Evolutionary conservation across 2,888 invertebrate genomes (phyloP), one percentile per base, ranked within the genome.

Genomic region (Epiblema foenella): DNA sequence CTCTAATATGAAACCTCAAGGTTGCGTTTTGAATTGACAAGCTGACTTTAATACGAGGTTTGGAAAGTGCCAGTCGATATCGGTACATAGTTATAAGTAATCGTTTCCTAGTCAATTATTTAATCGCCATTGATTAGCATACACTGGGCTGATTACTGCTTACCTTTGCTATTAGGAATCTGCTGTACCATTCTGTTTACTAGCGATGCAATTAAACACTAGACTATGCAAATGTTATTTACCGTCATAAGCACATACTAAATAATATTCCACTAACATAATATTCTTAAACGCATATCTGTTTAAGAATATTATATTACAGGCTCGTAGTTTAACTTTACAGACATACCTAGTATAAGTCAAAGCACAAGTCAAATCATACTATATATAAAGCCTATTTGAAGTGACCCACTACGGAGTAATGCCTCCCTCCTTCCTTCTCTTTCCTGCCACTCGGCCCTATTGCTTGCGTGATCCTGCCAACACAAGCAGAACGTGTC

Each of bases 101-200:
- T 68, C 58, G 68, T 63, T 72, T 72, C 72, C 72, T 68, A 68
- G 63, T 64, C 52, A 63, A 58, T 64, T 72, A 72, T 72, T 72
- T 72, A 72, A 68, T 72, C 57, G 63, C 63, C n/a, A 12, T 63
- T 58, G 63, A 63, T 72, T 54, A 63, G 66, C 72, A 72, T 72
- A 68, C 62, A 51, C 72, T 72, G 51, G 42, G 64, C 56, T 64
- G 46, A 64, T 70, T 56, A 56, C 17, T 64, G 64, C 64, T 64
- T 69, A 59, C 70, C 65, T 70, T 65, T 37, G 70, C 39, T 65
- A 52, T 65, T 60, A 62, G 66, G 60, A 67, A 69, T 69, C 66
- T 62, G 66, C 56, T 60, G 56, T 39, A 39, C 46, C 37, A 52
- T 52, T 58, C 46, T 57, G 63, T 63, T 58, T 71, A 62, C 46